Percentiles rank a stretch among this genome's conserved stretches.
phyloP scores from a whole-genome alignment of 2,113 vertebrate species.

The Equus przewalskii region DNA sequence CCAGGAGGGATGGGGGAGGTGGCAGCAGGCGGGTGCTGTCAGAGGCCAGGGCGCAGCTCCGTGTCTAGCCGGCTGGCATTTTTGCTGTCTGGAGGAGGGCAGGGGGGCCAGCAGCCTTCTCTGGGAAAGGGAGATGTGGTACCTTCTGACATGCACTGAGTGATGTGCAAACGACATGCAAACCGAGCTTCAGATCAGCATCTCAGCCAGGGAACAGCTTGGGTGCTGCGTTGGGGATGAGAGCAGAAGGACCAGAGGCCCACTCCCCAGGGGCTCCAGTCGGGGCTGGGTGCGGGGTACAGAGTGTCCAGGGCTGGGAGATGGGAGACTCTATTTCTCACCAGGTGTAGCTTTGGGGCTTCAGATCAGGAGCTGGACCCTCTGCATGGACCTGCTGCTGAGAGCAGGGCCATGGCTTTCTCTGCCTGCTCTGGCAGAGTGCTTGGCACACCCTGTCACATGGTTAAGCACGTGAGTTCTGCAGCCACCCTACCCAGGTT shows the following conservation, averaged over 20 bases:
- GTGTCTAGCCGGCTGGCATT: conserved; percentile 84
- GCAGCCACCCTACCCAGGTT: not conserved
- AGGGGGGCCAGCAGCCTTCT: conserved; percentile 67
- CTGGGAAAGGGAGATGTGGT: conserved; percentile 76
- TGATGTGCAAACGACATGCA: conserved; percentile 83
- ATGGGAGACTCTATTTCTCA: not conserved
- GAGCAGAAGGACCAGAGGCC: conserved; percentile 58
- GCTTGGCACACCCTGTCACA: not conserved
- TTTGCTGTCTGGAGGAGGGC: conserved; percentile 82
- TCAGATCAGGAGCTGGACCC: not conserved
- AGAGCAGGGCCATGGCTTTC: conserved; percentile 17
- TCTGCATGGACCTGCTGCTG: not conserved
- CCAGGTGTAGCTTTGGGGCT: not conserved
- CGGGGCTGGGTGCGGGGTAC: not conserved
- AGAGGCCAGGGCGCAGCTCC: conserved; percentile 82
- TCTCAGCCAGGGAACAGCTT: conserved; percentile 73
- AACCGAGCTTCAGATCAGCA: conserved; percentile 70
- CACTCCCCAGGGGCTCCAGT: not conserved
- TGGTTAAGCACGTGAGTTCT: not conserved
- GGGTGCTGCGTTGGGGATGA: conserved; percentile 66
- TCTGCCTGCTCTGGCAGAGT: conserved; percentile 9
- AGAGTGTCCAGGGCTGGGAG: not conserved
- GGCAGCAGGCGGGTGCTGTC: conserved; percentile 81
- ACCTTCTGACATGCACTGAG: conserved; percentile 78
- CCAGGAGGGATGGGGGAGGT: conserved; percentile 80